Base-by-base conservation (phyloP, 2,888 invertebrate genomes). In the Ormia ochracea region DNA sequence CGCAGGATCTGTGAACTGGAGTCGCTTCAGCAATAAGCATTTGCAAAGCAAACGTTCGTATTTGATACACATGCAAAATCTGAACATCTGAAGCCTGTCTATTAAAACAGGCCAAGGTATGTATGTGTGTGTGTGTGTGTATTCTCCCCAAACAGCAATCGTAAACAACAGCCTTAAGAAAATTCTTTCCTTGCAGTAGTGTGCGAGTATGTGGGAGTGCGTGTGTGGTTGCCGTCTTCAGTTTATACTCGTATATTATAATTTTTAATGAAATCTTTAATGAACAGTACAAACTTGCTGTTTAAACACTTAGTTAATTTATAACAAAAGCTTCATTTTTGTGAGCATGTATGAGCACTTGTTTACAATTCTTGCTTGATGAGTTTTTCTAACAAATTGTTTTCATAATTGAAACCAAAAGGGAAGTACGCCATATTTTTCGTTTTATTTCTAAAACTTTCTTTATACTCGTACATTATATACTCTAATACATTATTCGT, bases 181-280 rank as follows among this genome's bases (percentile, higher is more conserved):
- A n/a, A n/a, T n/a, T n/a, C n/a, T n/a, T n/a, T n/a, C n/a, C n/a
- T n/a, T n/a, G n/a, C 5, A 1, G n/a, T n/a, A 14, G 38, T 38
- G 4, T 36, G 10, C 14, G n/a, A 3, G 38, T n/a, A 38, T 38
- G n/a, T n/a, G 14, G 4, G 7, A 3, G 9, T 38, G 3, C 4
- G 14, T 14, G 14, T 38, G n/a, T 38, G 38, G 4, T 3, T 38
- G n/a, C 38, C 7, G 9, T 28, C 7, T n/a, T 52, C 1, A 52
- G 28, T 14, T 54, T 72, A 45, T n/a, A n/a, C n/a, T n/a, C n/a
- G n/a, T n/a, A n/a, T 54, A 19, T 54, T 41, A 56, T 38, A 54
- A 65, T 56, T 73, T 58, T 56, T 73, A 48, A 65, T 73, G 54
- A 56, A 73, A 63, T 73, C 19, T 65, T 73, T 56, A 73, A 65